Percentiles rank a stretch among this genome's conserved stretches.
These are phyloP conservation scores for Drosophila neonasuta DNA, from an alignment of 2,888 invertebrate genomes.

Conservation along the genomic window DNA sequence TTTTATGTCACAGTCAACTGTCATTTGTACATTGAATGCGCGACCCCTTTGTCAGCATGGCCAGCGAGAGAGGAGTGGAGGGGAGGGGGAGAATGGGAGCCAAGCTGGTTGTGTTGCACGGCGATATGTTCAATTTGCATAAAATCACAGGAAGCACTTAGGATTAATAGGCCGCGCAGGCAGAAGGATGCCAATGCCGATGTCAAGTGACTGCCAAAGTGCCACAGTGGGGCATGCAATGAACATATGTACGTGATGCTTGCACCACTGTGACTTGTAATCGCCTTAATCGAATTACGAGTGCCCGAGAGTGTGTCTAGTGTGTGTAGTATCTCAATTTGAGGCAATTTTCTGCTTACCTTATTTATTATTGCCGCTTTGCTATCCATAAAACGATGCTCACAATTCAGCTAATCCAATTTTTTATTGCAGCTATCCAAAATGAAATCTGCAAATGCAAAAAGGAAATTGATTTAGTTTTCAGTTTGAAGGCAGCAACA, in stretches of 20 bases:
- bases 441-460: slow-evolving; percentile 22
- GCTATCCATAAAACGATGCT: slow-evolving; percentile 46
- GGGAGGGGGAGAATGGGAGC: background rate
- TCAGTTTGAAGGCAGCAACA: background rate
- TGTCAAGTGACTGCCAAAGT: slow-evolving; percentile 20
- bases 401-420: slow-evolving; percentile 51
- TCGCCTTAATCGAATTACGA: slow-evolving; percentile 33
- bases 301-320: background rate
- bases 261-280: slow-evolving; percentile 24
- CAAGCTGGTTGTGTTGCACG: slow-evolving; percentile 15
- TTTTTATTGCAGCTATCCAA: slow-evolving; percentile 25
- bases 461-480: slow-evolving; percentile 19
- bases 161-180: slow-evolving; percentile 68
- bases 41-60: slow-evolving; percentile 23
- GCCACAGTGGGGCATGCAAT: slow-evolving; percentile 44
- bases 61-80: background rate
- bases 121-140: slow-evolving; percentile 76
- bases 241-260: slow-evolving; percentile 43
- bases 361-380: slow-evolving; percentile 40
- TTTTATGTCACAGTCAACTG: slow-evolving; percentile 80
- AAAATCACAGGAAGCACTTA: slow-evolving; percentile 78
- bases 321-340: slow-evolving; percentile 17
- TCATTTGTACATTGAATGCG: slow-evolving; percentile 77
- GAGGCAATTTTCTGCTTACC: slow-evolving; percentile 47
- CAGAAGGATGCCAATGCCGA: slow-evolving; percentile 35